phyloP scores from a whole-genome alignment of 2,797 vertebrate species.

The Australoheros facetus region DNA sequence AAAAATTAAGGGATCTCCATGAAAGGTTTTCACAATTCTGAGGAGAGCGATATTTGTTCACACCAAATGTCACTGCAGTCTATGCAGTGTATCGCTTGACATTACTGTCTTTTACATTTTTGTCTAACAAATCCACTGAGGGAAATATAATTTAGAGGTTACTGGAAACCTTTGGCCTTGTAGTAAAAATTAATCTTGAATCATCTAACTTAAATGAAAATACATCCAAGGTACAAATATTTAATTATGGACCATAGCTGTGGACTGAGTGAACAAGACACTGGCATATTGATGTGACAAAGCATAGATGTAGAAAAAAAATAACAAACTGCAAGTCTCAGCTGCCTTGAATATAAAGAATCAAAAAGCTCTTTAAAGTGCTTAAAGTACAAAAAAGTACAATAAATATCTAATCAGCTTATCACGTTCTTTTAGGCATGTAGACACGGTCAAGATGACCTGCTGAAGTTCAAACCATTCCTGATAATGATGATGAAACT shows the following conservation, averaged over 20 bases:
- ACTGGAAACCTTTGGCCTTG: neutral
- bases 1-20: neutral
- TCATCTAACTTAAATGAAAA: neutral
- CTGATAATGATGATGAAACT: neutral
- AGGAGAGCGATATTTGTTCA: neutral
- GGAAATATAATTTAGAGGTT: neutral
- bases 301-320: neutral
- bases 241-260: neutral
- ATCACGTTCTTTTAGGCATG: no score
- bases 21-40: neutral
- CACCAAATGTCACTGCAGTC: neutral
- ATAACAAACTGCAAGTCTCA: neutral
- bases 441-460: accelerated
- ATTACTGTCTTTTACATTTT: neutral
- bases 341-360: neutral
- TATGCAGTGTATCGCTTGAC: neutral
- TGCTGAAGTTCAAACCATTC: neutral
- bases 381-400: no score
- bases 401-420: no score
- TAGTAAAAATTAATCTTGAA: neutral
- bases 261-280: neutral
- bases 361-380: neutral
- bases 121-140: neutral
- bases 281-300: neutral
- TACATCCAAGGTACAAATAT: neutral